Percentiles rank a stretch among this genome's conserved stretches.
These are phyloP conservation scores for Perizoma affinitatum DNA, from an alignment of 2,888 invertebrate genomes.

Conservation along the genomic window DNA sequence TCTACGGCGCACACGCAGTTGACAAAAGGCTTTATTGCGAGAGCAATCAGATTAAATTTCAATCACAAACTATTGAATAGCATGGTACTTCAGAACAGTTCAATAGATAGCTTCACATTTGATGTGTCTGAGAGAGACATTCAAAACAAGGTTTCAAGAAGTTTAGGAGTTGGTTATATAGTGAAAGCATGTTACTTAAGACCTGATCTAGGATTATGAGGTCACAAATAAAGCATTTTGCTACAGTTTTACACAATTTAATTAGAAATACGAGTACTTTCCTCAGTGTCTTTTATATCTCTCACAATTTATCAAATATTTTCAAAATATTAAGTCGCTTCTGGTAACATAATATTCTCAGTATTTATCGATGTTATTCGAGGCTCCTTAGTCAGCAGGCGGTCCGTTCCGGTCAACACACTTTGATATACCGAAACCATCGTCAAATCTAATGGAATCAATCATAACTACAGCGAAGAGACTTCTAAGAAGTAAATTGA, in stretches of 20 bases:
- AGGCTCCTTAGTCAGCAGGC: slow-evolving; percentile 68
- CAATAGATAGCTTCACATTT: too few relatives aligned
- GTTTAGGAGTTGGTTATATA: too few relatives aligned
- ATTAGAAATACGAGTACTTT: too few relatives aligned
- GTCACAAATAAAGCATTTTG: too few relatives aligned
- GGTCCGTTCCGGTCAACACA: slow-evolving; percentile 74
- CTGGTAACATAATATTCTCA: slow-evolving; percentile 49
- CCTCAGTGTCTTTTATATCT: too few relatives aligned
- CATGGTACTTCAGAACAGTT: too few relatives aligned
- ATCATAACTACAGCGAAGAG: slow-evolving; percentile 72
- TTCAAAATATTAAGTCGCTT: slow-evolving; percentile 38
- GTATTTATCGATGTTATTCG: slow-evolving; percentile 50
- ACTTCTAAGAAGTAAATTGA: slow-evolving; percentile 46
- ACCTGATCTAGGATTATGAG: too few relatives aligned
- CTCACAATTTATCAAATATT: too few relatives aligned
- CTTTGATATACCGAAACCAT: slow-evolving; percentile 77
- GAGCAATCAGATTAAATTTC: slow-evolving; percentile 71
- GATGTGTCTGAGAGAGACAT: too few relatives aligned
- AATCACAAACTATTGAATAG: slow-evolving; percentile 57
- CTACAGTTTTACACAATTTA: too few relatives aligned
- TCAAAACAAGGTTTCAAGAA: too few relatives aligned
- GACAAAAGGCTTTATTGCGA: slow-evolving; percentile 61
- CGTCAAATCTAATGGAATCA: slow-evolving; percentile 75
- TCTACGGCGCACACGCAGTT: slow-evolving; percentile 63
- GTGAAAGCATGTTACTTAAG: too few relatives aligned